Evolutionary conservation across 37 sponge, comb jelly and placozoan species (phyloP).

Genomic region (Crambe crambe): DNA sequence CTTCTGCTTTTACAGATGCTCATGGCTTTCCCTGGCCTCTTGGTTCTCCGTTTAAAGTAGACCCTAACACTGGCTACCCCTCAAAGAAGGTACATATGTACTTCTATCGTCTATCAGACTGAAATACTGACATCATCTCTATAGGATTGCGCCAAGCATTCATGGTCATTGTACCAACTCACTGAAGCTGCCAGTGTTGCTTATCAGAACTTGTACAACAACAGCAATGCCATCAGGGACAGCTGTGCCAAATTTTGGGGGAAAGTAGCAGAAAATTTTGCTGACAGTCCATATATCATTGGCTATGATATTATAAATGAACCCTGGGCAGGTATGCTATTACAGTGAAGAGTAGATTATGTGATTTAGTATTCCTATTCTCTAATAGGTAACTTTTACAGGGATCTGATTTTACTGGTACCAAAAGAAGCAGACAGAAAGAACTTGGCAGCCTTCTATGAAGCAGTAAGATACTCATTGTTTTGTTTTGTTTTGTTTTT

Average conservation of each 20-base stretch:
- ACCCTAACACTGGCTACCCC: constrained; percentile 67
- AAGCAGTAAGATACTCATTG: constrained; percentile 44
- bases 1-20: constrained; percentile 34
- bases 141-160: constrained; percentile 69
- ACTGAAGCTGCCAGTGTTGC: constrained; percentile 62
- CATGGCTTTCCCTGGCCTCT: constrained; percentile 58
- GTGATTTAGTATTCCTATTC: not conserved
- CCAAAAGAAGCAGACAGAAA: constrained; percentile 71
- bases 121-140: not conserved
- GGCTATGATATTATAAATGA: constrained; percentile 96
- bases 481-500: not conserved
- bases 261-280: constrained; percentile 75
- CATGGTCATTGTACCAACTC: constrained; percentile 73
- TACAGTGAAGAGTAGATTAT: not conserved
- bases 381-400: constrained; percentile 64
- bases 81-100: constrained; percentile 18
- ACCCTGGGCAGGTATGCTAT: constrained; percentile 79
- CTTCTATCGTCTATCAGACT: not conserved
- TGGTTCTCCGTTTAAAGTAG: constrained; percentile 37
- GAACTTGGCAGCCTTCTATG: constrained; percentile 78
- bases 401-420: constrained; percentile 49
- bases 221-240: constrained; percentile 70
- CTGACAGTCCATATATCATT: constrained; percentile 54
- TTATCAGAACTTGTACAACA: constrained; percentile 83
- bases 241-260: constrained; percentile 78